Evolutionary conservation across 2,888 invertebrate genomes (phyloP).

Genomic region (Ctenicera cuprea): DNA sequence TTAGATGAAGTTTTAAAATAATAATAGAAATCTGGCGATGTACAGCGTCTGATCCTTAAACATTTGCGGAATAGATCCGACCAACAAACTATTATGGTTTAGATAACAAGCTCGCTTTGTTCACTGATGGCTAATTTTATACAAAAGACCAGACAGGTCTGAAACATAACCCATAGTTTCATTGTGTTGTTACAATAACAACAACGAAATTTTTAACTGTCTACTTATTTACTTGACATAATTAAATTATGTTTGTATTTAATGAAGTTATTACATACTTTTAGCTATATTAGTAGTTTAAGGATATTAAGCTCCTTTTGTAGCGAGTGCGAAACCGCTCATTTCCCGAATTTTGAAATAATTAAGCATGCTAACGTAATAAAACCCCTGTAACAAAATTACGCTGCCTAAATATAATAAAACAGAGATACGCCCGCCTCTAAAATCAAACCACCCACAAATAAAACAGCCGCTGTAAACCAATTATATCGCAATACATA

Average conservation of each 20-base stretch:
- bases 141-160: too few species aligned
- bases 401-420: conserved; percentile 35
- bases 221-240: too few species aligned
- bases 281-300: conserved; percentile 14
- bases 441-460: conserved; percentile 36
- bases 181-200: too few species aligned
- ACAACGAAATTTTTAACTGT: too few species aligned
- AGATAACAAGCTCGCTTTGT: too few species aligned
- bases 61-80: too few species aligned
- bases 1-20: too few species aligned
- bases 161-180: too few species aligned
- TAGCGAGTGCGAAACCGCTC: conserved; percentile 31
- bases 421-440: conserved; percentile 30
- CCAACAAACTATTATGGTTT: too few species aligned
- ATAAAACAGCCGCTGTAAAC: conserved; percentile 32
- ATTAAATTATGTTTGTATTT: not conserved
- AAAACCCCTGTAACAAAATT: conserved; percentile 42
- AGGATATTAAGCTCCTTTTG: conserved; percentile 12
- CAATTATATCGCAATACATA: conserved; percentile 22
- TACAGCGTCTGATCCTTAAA: too few species aligned
- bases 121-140: too few species aligned
- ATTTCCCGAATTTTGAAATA: conserved; percentile 27
- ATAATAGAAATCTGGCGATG: too few species aligned
- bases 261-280: conserved; percentile 13
- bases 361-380: conserved; percentile 41